Evolutionary conservation across 2,113 vertebrate genomes (phyloP).

Genomic region (Pogonocichla stellata): DNA sequence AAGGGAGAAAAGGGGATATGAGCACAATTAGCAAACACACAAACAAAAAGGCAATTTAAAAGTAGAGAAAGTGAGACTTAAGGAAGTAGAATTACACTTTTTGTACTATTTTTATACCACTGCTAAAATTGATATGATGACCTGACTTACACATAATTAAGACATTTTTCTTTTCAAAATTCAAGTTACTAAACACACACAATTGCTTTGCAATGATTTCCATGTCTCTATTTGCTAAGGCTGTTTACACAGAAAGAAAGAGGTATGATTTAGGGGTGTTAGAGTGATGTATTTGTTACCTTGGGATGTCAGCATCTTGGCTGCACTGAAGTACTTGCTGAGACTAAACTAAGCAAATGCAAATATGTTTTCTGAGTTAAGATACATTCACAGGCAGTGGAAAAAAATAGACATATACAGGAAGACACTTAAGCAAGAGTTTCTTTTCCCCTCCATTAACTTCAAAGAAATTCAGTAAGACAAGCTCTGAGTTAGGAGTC

Average conservation of each 20-base stretch:
- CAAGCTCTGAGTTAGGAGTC: background rate
- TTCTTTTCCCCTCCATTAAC: background rate
- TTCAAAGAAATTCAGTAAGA: background rate
- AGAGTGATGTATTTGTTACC: background rate
- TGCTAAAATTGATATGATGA: background rate
- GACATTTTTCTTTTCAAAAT: background rate
- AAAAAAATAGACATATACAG: background rate
- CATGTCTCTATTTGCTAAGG: background rate
- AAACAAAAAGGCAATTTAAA: background rate
- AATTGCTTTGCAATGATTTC: background rate
- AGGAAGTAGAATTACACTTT: background rate
- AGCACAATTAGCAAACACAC: background rate
- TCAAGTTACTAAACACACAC: background rate
- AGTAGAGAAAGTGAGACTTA: background rate
- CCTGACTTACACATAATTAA: background rate
- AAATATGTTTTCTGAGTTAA: background rate
- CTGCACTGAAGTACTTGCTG: background rate
- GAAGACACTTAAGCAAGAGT: background rate
- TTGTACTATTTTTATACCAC: background rate
- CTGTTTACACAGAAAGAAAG: background rate
- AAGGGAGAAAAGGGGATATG: background rate
- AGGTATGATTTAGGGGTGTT: background rate
- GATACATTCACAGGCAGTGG: background rate
- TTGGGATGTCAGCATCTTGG: background rate
- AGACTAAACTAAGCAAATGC: background rate